A percentile compares a stretch with the other conserved stretches of the same genome.
Conservation (phyloP, 2,113 vertebrate species). For the Microtus pennsylvanicus region DNA sequence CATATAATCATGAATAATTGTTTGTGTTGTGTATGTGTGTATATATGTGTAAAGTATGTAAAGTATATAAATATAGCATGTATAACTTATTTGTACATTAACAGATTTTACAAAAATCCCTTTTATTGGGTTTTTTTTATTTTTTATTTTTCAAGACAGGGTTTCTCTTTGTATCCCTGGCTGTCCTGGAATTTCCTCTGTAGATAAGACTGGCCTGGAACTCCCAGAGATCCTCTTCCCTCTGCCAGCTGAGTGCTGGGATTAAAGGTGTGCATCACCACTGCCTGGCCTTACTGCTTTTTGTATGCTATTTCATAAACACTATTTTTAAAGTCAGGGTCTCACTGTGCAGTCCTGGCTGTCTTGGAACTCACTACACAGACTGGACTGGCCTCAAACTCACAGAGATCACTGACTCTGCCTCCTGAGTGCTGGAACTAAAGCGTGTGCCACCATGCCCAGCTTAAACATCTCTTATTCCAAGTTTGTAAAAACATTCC, state of each 20-base stretch:
- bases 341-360: background rate
- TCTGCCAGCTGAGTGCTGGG: background rate
- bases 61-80: background rate
- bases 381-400: too few species aligned
- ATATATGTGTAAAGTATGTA: background rate
- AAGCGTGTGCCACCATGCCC: background rate
- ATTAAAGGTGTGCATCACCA: background rate
- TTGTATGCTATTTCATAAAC: too few species aligned
- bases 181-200: background rate
- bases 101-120: slow-evolving; percentile 15
- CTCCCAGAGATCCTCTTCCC: background rate
- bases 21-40: background rate
- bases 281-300: too few species aligned
- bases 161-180: background rate
- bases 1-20: background rate
- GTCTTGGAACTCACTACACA: too few species aligned
- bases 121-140: background rate
- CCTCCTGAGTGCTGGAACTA: too few species aligned
- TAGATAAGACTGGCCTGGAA: background rate
- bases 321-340: background rate
- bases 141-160: background rate
- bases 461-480: background rate
- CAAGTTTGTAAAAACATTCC: background rate
- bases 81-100: background rate
- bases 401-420: too few species aligned